Evolutionary conservation across 2,113 vertebrate species (phyloP).

Genomic region (Bufo bufo): DNA sequence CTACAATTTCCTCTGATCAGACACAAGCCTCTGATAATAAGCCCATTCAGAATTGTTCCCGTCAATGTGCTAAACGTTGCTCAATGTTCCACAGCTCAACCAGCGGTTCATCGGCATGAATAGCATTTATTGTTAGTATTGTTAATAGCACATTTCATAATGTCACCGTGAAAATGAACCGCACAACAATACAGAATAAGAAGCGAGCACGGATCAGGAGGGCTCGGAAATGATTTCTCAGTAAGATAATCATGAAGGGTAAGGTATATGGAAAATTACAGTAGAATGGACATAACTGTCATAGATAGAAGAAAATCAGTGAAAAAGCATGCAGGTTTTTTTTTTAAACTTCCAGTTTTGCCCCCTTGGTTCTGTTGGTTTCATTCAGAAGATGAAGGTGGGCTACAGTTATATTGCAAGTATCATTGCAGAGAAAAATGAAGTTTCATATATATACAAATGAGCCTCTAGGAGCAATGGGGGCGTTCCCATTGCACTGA

Average conservation of each 20-base stretch:
- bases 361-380: not conserved
- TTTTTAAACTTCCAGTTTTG: not conserved
- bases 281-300: not conserved
- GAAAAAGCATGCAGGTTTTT: not conserved
- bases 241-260: not conserved
- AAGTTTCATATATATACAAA: no score
- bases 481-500: no score
- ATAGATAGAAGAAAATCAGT: no score
- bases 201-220: not conserved
- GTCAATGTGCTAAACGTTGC: not conserved
- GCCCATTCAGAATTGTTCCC: not conserved
- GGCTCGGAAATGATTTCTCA: not conserved
- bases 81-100: not conserved
- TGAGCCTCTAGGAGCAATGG: no score
- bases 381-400: no score
- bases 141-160: not conserved
- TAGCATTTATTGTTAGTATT: not conserved
- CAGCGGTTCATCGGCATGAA: not conserved
- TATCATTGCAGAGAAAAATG: no score
- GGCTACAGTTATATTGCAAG: no score
- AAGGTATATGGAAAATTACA: not conserved
- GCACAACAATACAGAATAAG: not conserved
- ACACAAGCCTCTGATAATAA: not conserved
- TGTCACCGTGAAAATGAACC: not conserved
- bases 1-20: not conserved